A percentile compares a stretch with the other conserved stretches of the same genome.
Evolutionary conservation across 2,888 invertebrate species (phyloP).

Genomic region (Strigamia maritima): DNA sequence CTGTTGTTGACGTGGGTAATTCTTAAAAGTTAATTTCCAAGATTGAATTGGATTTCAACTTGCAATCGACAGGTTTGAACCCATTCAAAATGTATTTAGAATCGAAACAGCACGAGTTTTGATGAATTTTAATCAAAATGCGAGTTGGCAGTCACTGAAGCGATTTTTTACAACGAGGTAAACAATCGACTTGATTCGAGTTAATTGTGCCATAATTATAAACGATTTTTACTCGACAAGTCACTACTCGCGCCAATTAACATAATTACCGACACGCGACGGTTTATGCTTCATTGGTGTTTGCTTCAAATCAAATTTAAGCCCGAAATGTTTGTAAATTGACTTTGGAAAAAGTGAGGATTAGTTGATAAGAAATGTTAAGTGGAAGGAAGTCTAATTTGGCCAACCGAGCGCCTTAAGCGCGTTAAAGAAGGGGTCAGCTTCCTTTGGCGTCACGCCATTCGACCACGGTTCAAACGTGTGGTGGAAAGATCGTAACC

Average conservation of each 20-base stretch:
- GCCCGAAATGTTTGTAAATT: neutral
- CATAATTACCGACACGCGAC: no score
- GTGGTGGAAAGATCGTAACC: neutral
- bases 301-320: no score
- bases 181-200: no score
- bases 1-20: neutral
- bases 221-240: no score
- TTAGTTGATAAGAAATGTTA: neutral
- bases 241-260: no score
- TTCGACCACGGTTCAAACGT: neutral
- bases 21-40: neutral
- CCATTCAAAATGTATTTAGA: neutral
- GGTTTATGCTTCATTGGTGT: no score
- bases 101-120: no score
- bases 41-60: neutral
- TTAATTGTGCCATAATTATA: no score
- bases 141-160: no score
- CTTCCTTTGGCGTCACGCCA: neutral
- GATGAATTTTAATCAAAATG: no score
- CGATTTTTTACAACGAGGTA: no score
- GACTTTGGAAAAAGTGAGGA: neutral
- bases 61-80: neutral
- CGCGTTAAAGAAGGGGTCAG: neutral
- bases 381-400: neutral
- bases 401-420: neutral